phyloP scores from a whole-genome alignment of 1,140 invertebrate genomes.

The Drosophila orena region DNA sequence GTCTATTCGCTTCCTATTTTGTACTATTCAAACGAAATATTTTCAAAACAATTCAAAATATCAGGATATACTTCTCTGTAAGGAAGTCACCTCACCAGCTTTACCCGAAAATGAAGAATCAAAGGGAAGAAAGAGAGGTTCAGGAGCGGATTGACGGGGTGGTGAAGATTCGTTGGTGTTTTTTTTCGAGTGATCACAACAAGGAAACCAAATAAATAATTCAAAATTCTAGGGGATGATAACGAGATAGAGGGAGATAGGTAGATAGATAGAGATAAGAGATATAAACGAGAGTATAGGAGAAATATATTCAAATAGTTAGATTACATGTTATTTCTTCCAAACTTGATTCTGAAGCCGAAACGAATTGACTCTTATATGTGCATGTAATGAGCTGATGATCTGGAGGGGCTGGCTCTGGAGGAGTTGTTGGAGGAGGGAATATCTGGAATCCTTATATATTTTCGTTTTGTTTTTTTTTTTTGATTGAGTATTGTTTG shows the following conservation, averaged over 20 bases:
- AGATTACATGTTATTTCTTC: conserved; percentile 88
- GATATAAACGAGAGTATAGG: conserved; percentile 68
- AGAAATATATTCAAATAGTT: conserved; percentile 81
- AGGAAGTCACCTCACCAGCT: conserved; percentile 21
- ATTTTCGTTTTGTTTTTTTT: conserved; percentile 51
- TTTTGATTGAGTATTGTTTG: conserved; percentile 22
- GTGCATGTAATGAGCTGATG: conserved; percentile 86
- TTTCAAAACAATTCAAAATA: conserved; percentile 1
- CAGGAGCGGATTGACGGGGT: background rate
- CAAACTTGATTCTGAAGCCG: conserved; percentile 88
- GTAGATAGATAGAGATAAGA: conserved; percentile 25
- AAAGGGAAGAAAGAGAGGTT: background rate
- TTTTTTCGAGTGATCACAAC: conserved; percentile 27
- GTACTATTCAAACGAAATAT: background rate
- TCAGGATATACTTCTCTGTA: background rate
- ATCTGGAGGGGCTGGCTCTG: conserved; percentile 92
- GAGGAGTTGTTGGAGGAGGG: conserved; percentile 91
- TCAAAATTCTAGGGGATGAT: conserved; percentile 13
- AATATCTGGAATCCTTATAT: conserved; percentile 91
- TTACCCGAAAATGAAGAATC: background rate
- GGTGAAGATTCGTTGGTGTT: conserved; percentile 26
- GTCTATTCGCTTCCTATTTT: conserved; percentile 27
- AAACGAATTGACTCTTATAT: conserved; percentile 85
- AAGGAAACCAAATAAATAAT: conserved; percentile 2
- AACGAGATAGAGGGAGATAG: conserved; percentile 19